Base-by-base conservation (phyloP, 1,140 invertebrate species). In the Drosophila takahashii region DNA sequence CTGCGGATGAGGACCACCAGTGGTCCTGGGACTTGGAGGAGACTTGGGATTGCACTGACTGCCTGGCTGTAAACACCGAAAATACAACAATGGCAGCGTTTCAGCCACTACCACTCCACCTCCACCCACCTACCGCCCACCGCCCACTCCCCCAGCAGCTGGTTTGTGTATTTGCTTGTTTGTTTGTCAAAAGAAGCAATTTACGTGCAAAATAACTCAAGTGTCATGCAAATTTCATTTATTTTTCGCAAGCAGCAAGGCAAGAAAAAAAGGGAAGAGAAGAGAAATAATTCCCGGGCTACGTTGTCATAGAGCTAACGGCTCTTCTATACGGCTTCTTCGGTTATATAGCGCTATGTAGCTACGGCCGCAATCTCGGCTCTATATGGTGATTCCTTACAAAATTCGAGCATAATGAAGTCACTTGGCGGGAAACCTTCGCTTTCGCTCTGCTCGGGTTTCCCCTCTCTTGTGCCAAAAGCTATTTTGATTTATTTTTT, bases 191-290 rank as follows among this genome's bases (percentile, higher is more conserved):
- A 90, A 91, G 87, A 91, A 90, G 86, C 90, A 91, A 91, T 91
- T 91, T 91, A 91, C 90, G 90, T 91, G 90, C 90, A 91, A 91
- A 91, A 91, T 91, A 91, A 91, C 86, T 91, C 90, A 91, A 91
- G 90, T 91, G 90, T 91, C 90, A 91, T 91, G 90, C 90, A 91
- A 91, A 91, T 91, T 91, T 90, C 76, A 90, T 90, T 90, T 90
- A 90, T 90, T 90, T 89, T 90, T 69, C 77, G 89, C 85, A 89
- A 89, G 80, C 79, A 85, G 71, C 60, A 78, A 57, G 42, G 29
- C 48, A 51, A 51, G 29, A 32, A 34, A 32, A 51, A 27, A 18
- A 8, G 27, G 27, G n/a, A 37, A 52, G 45, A 60, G 54, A 64
- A 64, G 57, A 56, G 59, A 65, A 86, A 81, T 77, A 72, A 83